Percentiles rank a stretch among this genome's conserved stretches.
Conservation (phyloP, 2,113 vertebrate genomes). For the Oplegnathus fasciatus region DNA sequence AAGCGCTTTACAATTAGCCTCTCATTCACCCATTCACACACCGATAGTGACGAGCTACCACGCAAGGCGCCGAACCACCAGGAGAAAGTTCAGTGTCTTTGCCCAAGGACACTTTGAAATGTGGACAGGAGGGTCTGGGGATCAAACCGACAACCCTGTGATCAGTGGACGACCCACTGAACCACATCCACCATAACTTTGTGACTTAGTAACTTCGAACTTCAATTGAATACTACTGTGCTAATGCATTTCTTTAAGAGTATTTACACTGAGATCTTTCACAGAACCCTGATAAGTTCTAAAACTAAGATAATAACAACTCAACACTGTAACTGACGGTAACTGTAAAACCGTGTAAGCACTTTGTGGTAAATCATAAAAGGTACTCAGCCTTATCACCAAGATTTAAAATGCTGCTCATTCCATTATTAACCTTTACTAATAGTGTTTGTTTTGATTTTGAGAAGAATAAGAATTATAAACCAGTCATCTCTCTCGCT, state of each 20-base stretch:
- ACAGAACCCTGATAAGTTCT: not conserved
- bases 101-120: not conserved
- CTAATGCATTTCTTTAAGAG: not conserved
- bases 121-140: not conserved
- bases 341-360: not conserved
- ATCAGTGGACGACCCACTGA: not conserved
- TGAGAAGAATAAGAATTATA: not conserved
- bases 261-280: constrained; percentile 1
- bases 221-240: not conserved
- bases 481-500: not conserved
- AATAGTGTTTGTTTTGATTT: constrained; percentile 6
- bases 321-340: constrained; percentile 11
- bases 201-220: not conserved
- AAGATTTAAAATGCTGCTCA: not conserved
- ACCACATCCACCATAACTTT: too few relatives aligned
- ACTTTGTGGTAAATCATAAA: not conserved
- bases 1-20: not conserved
- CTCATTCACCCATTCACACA: not conserved
- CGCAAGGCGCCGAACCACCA: not conserved
- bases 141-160: not conserved
- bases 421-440: constrained; percentile 1
- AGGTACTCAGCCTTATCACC: not conserved
- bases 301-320: not conserved
- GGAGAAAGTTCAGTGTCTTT: not conserved
- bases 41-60: not conserved